Conservation (phyloP, 1,140 invertebrate genomes). For the Bilobella aurantiaca region DNA sequence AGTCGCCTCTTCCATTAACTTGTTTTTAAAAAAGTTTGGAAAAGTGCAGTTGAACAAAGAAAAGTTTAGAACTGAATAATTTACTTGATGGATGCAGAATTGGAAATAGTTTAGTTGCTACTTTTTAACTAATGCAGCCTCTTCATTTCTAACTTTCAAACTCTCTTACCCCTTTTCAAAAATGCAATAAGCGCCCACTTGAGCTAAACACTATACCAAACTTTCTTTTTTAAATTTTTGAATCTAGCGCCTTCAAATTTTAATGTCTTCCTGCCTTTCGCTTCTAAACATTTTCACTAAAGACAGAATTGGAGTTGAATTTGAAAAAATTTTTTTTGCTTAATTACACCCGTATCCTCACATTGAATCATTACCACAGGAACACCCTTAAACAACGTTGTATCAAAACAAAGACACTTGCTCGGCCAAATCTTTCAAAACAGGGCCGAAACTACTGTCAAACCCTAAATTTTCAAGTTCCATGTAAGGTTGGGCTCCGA, state of each 20-base stretch:
- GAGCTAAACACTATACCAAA: not conserved
- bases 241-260: no score
- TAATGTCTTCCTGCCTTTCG: not conserved
- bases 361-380: not conserved
- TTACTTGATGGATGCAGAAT: not conserved
- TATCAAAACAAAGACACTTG: not conserved
- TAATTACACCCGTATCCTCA: not conserved
- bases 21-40: not conserved
- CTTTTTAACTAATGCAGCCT: not conserved
- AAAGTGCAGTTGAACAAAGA: not conserved
- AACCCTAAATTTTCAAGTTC: no score
- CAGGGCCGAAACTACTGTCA: no score
- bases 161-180: not conserved
- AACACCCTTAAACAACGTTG: not conserved
- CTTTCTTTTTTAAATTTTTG: no score
- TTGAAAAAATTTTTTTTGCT: not conserved
- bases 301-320: no score
- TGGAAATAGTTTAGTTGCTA: not conserved
- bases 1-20: not conserved
- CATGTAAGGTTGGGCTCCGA: no score
- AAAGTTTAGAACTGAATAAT: slow-evolving; percentile 2
- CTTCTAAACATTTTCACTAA: not conserved
- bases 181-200: not conserved
- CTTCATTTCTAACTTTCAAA: not conserved
- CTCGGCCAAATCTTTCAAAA: no score